Conservation (phyloP, 2,888 invertebrate species). For the Julus scandinavius region DNA sequence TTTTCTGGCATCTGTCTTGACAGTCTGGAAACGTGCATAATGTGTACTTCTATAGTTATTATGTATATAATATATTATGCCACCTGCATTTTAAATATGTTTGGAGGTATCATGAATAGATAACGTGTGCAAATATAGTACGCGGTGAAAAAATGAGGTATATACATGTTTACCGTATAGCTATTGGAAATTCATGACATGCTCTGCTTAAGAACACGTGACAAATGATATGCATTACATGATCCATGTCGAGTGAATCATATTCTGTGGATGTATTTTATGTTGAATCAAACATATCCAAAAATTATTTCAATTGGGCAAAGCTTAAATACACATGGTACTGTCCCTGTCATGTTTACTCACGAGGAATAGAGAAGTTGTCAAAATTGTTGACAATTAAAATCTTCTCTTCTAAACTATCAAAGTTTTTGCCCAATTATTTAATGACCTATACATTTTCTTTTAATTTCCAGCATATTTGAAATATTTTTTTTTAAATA, state of each 20-base stretch:
- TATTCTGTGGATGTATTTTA: neutral
- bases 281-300: neutral
- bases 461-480: too few species aligned
- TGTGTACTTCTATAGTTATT: neutral
- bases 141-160: neutral
- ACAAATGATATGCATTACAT: neutral
- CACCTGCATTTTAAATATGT: constrained; percentile 1
- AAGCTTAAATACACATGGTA: neutral
- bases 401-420: too few species aligned
- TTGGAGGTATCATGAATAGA: neutral
- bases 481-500: too few species aligned
- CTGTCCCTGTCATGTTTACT: neutral
- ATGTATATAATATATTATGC: neutral
- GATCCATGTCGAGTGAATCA: neutral
- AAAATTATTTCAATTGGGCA: neutral
- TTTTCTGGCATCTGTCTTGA: neutral
- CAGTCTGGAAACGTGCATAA: neutral
- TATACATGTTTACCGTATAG: too few species aligned
- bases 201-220: neutral
- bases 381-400: too few species aligned
- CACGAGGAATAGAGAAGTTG: neutral
- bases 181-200: constrained; percentile 4
- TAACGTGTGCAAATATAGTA: neutral
- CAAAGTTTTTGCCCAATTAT: too few species aligned
- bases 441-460: too few species aligned